Conservation (phyloP, 2,113 vertebrate species). For the Entomyzon cyanotis region DNA sequence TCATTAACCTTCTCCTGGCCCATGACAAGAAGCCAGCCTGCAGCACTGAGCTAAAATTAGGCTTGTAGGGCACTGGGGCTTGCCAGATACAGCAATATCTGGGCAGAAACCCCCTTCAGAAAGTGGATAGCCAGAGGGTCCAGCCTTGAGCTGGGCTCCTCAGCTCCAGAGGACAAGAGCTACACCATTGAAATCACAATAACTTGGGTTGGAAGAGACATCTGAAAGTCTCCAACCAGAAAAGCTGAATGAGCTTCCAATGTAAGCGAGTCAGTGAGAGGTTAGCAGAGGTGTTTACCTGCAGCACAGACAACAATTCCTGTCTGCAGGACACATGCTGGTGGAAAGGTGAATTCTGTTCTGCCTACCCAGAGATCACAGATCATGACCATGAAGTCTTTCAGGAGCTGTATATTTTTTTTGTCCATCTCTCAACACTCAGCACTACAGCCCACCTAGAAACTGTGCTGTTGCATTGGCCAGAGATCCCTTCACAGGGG, state of each 20-base stretch:
- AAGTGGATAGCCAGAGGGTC: not conserved
- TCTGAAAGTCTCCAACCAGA: not conserved
- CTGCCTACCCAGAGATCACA: not conserved
- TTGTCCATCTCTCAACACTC: not conserved
- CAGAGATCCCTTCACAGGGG: not conserved
- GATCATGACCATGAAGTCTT: not conserved
- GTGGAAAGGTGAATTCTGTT: not conserved
- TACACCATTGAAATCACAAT: not conserved
- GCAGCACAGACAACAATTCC: not conserved
- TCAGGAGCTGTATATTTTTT: not conserved
- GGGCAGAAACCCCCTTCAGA: not conserved
- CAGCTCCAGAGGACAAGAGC: not conserved
- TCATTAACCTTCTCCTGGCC: constrained; percentile 63
- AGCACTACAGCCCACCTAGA: not conserved
- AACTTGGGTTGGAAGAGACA: not conserved
- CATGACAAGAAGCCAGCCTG: constrained; percentile 34
- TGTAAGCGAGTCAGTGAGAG: not conserved
- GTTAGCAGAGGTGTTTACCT: not conserved
- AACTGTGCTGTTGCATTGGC: not conserved
- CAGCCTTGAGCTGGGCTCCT: not conserved
- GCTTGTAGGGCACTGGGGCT: constrained; percentile 50
- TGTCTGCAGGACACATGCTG: not conserved
- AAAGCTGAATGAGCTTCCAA: not conserved
- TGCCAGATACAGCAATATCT: not conserved
- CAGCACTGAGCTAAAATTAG: constrained; percentile 47